Conservation (phyloP, 2,797 vertebrate genomes). For the Hemitrygon akajei region DNA sequence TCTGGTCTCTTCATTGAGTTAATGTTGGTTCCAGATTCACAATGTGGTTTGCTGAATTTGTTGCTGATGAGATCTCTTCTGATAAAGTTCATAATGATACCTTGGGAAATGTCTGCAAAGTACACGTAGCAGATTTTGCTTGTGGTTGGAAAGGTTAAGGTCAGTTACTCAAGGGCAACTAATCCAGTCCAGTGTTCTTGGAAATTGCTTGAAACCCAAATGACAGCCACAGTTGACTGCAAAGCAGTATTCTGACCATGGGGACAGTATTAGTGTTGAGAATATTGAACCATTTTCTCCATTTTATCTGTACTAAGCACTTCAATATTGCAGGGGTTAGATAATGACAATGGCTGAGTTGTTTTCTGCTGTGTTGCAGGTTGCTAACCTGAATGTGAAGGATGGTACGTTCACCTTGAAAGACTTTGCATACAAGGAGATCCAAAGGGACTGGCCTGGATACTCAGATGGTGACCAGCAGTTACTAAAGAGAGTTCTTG, state of each 20-base stretch:
- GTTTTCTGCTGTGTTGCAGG: slow-evolving; percentile 54
- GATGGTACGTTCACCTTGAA: slow-evolving; percentile 88
- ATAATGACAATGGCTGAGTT: neutral
- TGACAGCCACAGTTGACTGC: neutral
- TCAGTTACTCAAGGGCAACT: neutral
- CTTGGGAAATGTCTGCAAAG: neutral
- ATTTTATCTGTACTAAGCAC: neutral
- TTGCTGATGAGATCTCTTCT: neutral
- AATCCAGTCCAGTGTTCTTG: neutral
- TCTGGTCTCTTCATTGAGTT: neutral
- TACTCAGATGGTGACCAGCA: slow-evolving; percentile 94
- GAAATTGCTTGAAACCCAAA: neutral
- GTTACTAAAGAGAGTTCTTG: slow-evolving; percentile 82
- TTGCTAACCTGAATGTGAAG: slow-evolving; percentile 79
- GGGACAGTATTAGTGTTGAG: neutral
- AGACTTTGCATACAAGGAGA: slow-evolving; percentile 81
- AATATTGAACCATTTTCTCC: neutral
- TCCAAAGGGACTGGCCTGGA: slow-evolving; percentile 93
- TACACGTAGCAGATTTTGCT: neutral
- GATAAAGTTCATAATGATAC: neutral
- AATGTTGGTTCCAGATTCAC: neutral
- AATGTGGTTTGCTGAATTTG: neutral
- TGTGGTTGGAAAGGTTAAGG: neutral
- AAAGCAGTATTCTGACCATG: neutral
- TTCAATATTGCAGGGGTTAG: neutral